Evolutionary conservation across 2,113 vertebrate genomes (phyloP).

Genomic region (Hystrix brachyura): DNA sequence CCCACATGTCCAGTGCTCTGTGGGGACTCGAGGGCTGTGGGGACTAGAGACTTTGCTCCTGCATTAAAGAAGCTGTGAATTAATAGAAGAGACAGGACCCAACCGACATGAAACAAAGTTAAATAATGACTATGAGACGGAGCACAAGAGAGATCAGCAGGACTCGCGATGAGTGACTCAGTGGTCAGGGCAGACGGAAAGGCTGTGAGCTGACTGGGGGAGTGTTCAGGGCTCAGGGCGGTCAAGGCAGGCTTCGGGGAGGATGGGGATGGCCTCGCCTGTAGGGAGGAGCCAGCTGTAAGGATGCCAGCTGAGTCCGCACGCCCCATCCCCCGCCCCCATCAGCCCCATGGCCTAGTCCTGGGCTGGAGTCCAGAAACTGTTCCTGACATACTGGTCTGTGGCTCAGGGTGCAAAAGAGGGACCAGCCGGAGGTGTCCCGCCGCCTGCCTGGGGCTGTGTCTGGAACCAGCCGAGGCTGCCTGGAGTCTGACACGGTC

Average conservation of each 20-base stretch:
- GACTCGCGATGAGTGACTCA: not conserved
- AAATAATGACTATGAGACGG: not conserved
- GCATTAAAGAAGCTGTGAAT: not conserved
- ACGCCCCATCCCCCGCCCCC: not conserved
- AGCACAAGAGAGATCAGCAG: not conserved
- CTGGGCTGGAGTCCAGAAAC: not conserved
- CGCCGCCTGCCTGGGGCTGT: not conserved
- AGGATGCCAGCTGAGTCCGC: rapidly evolving
- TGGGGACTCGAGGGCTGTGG: not conserved
- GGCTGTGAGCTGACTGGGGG: not conserved
- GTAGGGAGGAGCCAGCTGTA: not conserved
- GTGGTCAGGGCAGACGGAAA: not conserved
- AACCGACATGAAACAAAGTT: not conserved
- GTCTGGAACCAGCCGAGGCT: not conserved
- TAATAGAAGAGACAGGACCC: not conserved
- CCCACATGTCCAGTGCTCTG: rapidly evolving
- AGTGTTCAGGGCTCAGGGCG: not conserved
- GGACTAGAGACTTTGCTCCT: not conserved
- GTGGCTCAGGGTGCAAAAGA: not conserved
- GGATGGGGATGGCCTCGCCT: not conserved
- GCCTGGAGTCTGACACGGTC: not conserved
- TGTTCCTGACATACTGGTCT: not conserved
- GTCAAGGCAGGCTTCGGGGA: rapidly evolving
- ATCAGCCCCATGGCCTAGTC: not conserved
- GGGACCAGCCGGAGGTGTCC: not conserved